These are phyloP conservation scores for Ibidorhyncha struthersii DNA, from an alignment of 2,113 vertebrate genomes.

Conservation along the genomic window DNA sequence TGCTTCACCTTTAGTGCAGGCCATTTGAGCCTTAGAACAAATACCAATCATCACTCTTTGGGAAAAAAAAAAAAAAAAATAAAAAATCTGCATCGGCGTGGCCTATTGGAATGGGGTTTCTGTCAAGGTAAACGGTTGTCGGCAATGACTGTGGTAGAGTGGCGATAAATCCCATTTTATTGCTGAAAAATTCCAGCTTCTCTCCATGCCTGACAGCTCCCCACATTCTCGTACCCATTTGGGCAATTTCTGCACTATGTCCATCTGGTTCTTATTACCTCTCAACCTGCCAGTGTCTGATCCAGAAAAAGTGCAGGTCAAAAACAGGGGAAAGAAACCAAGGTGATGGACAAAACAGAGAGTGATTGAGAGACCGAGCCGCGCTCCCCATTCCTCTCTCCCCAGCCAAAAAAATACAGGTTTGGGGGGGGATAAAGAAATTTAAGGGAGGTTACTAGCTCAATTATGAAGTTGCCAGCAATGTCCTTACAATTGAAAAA, in stretches of 20 bases:
- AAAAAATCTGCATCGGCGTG: conserved; percentile 76
- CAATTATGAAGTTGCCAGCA: neutral
- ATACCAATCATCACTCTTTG: conserved; percentile 85
- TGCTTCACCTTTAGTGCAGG: conserved; percentile 83
- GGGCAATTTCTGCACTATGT: conserved; percentile 93
- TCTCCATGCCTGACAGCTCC: conserved; percentile 98
- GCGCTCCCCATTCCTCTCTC: neutral
- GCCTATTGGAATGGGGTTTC: conserved; percentile 82
- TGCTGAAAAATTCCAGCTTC: conserved; percentile 97
- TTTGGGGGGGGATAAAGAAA: neutral
- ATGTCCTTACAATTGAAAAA: neutral
- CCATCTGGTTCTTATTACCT: conserved; percentile 99
- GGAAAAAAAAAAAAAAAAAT: conserved; percentile 61
- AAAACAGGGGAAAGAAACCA: conserved; percentile 72
- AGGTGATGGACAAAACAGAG: conserved; percentile 80
- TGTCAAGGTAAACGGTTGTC: conserved; percentile 86
- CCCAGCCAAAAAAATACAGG: neutral
- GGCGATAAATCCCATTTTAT: conserved; percentile 99
- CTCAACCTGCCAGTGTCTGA: conserved; percentile 87
- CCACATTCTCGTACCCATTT: conserved; percentile 94
- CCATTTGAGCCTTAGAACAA: conserved; percentile 87
- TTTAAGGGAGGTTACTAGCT: neutral
- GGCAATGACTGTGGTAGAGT: conserved; percentile 92
- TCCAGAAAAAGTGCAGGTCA: conserved; percentile 82
- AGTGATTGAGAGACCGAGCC: conserved; percentile 4